Evolutionary conservation across 2,113 vertebrate genomes (phyloP), one percentile per base, ranked within the genome.

Genomic region (Vireo altiloquus): DNA sequence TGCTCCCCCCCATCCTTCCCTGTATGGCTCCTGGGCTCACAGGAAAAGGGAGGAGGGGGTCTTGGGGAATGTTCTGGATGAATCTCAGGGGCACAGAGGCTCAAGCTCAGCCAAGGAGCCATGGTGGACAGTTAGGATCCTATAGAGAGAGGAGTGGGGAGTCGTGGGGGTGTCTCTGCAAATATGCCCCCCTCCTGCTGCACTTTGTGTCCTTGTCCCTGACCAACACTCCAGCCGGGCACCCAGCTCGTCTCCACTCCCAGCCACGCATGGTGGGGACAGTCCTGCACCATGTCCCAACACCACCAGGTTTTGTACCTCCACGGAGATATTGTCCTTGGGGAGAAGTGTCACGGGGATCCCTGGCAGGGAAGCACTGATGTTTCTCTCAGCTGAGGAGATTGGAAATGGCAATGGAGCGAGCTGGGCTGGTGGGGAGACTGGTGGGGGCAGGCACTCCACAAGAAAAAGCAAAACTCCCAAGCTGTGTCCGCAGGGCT

Each of bases 251-350:
- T 22, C 28, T 70, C 61, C 0, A 1, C 40, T 23, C 18, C 56
- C 35, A 33, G 37, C 15, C 40, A 46, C 0, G 0, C 11, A 1
- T 0, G 4, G 23, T 9, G 1, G 31, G 42, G 44, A 71, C 7
- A 4, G 21, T 37, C 57, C 70, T 63, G 65, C 53, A 21, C 25
- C 13, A 6, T 8, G 25, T 35, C 31, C 31, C 46, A n/a, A 11
- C n/a, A 28, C 6, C 72, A 70, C 20, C 21, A 54, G 28, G 18
- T 31, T 83, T 69, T 70, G 15, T 74, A 20, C 25, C 56, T 87
- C 39, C 19, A 4, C 3, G 6, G 57, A 35, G 75, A 68, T 9
- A 1, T 7, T 33, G 5, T 60, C 68, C 31, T 66, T 2, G 3
- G 40, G 42, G 19, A 40, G 44, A 70, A 56, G 28, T 33, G 40